A percentile compares a stretch with the other conserved stretches of the same genome.
Evolutionary conservation across 2,113 vertebrate species (phyloP).

Genomic region (Centrocercus urophasianus): DNA sequence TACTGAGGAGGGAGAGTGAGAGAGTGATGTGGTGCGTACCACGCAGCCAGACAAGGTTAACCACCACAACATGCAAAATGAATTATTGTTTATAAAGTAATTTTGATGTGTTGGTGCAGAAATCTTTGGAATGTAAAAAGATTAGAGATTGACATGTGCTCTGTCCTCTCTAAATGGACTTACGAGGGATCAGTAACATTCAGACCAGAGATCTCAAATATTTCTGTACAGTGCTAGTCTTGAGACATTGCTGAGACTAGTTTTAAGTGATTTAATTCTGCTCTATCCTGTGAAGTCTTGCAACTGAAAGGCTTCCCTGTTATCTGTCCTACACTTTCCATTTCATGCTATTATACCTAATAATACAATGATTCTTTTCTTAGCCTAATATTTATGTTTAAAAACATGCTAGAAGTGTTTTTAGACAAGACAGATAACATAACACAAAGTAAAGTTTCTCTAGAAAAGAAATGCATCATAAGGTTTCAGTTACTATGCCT

Average conservation of each 20-base stretch:
- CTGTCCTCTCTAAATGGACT: neutral
- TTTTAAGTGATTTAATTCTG: neutral
- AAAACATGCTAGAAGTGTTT: neutral
- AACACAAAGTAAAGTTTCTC: neutral
- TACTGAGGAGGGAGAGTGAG: neutral
- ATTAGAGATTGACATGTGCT: neutral
- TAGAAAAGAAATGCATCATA: constrained; percentile 11
- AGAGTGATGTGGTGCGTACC: neutral
- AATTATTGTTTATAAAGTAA: neutral
- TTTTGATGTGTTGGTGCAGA: neutral
- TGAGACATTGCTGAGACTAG: neutral
- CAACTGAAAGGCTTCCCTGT: neutral
- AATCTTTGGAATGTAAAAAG: neutral
- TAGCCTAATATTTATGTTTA: neutral
- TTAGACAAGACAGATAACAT: neutral
- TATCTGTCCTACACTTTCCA: neutral
- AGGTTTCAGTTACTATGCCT: neutral
- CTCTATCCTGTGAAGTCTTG: neutral
- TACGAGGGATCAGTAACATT: neutral
- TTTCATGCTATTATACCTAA: neutral
- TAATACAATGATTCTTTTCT: neutral
- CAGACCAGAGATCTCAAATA: neutral
- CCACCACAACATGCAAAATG: neutral
- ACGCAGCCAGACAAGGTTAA: neutral
- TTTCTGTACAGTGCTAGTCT: neutral